Percentiles rank a stretch among this genome's conserved stretches.
phyloP scores from a whole-genome alignment of 2,113 vertebrate genomes.

The Bujurquina vittata region DNA sequence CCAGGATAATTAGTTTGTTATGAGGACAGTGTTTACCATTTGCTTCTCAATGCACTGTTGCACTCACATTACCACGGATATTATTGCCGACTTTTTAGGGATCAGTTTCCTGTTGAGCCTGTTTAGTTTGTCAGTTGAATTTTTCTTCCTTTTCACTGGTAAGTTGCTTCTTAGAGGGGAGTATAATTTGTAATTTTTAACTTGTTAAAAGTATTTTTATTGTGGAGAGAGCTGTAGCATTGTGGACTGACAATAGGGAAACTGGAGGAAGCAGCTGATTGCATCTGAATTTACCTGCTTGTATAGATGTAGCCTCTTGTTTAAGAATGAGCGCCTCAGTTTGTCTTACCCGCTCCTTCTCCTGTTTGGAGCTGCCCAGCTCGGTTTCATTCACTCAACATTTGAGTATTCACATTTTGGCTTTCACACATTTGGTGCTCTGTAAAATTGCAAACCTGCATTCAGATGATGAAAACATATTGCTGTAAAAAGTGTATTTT shows the following conservation, averaged over 20 bases:
- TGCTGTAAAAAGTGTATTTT: neutral
- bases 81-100: conserved; percentile 45
- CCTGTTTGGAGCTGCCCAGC: neutral
- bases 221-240: neutral
- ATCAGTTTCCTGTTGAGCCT: conserved; percentile 34
- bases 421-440: neutral
- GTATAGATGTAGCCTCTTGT: neutral
- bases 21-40: conserved; percentile 47
- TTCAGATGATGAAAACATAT: neutral
- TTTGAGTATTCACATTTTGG: neutral
- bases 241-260: neutral
- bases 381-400: neutral
- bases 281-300: neutral
- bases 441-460: neutral
- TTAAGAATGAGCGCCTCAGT: neutral
- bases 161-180: neutral
- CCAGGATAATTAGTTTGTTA: conserved; percentile 54
- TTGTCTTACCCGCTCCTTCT: neutral
- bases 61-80: conserved; percentile 42
- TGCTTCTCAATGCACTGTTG: conserved; percentile 52
- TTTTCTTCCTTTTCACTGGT: conserved; percentile 7
- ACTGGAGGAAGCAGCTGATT: neutral
- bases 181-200: neutral
- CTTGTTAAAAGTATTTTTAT: neutral
- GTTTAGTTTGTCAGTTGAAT: conserved; percentile 50